Evolutionary conservation across 2,113 vertebrate genomes (phyloP).

Genomic region (Numenius arquata): DNA sequence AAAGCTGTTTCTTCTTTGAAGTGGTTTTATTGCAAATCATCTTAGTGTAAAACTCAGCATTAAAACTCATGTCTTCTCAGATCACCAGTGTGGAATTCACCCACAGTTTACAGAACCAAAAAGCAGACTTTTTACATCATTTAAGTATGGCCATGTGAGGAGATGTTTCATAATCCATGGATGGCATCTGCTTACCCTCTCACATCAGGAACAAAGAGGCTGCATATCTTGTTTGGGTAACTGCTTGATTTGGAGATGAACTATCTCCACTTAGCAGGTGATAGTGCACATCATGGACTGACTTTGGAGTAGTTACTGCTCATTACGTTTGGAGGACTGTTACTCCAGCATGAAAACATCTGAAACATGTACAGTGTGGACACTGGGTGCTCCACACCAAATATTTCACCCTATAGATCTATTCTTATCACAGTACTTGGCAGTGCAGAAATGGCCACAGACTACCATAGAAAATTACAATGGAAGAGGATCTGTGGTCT

Average conservation of each 20-base stretch:
- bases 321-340: fast-evolving
- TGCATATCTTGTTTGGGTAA: background rate
- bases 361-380: fast-evolving
- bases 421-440: background rate
- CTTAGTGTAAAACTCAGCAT: background rate
- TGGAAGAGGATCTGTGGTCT: background rate
- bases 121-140: background rate
- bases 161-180: background rate
- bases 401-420: background rate
- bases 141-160: background rate
- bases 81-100: background rate
- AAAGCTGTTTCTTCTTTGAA: slow-evolving; percentile 35
- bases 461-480: background rate
- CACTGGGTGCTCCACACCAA: background rate
- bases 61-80: background rate
- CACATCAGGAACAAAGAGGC: background rate
- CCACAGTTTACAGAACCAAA: background rate
- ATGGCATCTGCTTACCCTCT: background rate
- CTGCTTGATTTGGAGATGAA: background rate
- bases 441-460: background rate
- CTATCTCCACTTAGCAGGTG: background rate
- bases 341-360: background rate
- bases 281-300: background rate
- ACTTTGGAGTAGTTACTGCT: background rate
- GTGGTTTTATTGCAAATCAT: background rate